phyloP scores from a whole-genome alignment of 2,888 invertebrate genomes.

The Apantesis nais region DNA sequence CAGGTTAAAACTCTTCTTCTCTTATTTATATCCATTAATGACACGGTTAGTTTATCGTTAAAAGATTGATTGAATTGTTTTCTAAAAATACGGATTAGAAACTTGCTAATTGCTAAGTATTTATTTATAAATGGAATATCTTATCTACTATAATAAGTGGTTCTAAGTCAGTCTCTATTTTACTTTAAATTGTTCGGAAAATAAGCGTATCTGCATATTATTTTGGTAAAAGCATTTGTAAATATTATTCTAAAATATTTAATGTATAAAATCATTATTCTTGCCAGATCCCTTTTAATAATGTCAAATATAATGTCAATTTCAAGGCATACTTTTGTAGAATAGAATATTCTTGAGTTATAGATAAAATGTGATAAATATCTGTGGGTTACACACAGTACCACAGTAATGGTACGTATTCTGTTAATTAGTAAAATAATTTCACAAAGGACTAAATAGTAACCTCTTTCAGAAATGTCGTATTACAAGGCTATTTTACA shows the following conservation, averaged over 20 bases:
- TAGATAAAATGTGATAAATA: constrained; percentile 41
- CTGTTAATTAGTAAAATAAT: constrained; percentile 26
- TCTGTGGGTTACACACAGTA: constrained; percentile 18
- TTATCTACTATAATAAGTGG: background rate
- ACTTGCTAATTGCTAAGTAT: too few species aligned
- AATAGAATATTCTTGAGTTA: constrained; percentile 15
- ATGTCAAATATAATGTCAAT: constrained; percentile 22
- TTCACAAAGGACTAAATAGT: constrained; percentile 23
- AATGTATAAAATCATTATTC: background rate
- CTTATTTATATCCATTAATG: background rate
- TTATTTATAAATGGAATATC: too few species aligned
- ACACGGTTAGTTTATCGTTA: too few species aligned
- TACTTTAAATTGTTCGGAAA: background rate
- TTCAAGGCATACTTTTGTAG: constrained; percentile 25
- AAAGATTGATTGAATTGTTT: background rate
- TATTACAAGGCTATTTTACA: background rate
- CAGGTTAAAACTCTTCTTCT: background rate
- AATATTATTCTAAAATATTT: background rate
- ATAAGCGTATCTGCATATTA: background rate
- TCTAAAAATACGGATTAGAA: background rate
- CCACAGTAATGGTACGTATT: constrained; percentile 24
- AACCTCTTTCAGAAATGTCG: background rate
- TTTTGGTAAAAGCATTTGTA: background rate
- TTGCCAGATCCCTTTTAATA: background rate
- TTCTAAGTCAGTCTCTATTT: background rate